These are phyloP conservation scores for Triplophysa dalaica DNA, from an alignment of 2,113 vertebrate genomes.

Conservation along the genomic window DNA sequence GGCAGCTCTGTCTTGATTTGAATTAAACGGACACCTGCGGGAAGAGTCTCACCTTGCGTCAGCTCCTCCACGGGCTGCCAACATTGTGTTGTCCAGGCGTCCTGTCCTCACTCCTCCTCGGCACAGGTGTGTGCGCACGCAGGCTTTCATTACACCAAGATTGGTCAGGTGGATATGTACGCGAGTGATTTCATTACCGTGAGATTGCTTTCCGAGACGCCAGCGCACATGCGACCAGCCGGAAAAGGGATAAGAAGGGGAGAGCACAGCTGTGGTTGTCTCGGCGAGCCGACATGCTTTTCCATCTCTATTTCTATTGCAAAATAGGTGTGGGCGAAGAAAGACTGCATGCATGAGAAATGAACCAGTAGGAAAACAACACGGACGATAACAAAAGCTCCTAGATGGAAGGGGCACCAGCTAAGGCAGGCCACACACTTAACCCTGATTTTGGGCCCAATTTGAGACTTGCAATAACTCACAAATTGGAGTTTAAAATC, in stretches of 20 bases:
- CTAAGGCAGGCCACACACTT: too few relatives aligned
- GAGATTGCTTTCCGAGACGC: constrained; percentile 56
- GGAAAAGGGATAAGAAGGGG: constrained; percentile 19
- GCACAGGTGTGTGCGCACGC: constrained; percentile 48
- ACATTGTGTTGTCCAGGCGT: constrained; percentile 20
- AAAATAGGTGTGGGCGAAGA: constrained; percentile 23
- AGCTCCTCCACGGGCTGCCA: constrained; percentile 11
- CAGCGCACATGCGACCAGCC: neutral
- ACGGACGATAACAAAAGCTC: neutral
- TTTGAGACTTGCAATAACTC: too few relatives aligned
- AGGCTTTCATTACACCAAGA: constrained; percentile 52
- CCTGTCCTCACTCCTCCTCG: constrained; percentile 22
- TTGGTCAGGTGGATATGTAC: constrained; percentile 53
- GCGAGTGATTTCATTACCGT: constrained; percentile 52
- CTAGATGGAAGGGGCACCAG: too few relatives aligned
- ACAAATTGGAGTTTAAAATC: too few relatives aligned
- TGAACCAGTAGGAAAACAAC: constrained; percentile 12
- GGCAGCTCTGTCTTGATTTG: constrained; percentile 20
- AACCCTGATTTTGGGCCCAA: too few relatives aligned
- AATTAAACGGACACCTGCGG: constrained; percentile 34
- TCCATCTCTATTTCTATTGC: constrained; percentile 53
- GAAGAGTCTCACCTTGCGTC: neutral
- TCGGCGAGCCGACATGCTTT: constrained; percentile 35
- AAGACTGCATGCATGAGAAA: constrained; percentile 40
- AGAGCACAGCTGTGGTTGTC: constrained; percentile 45